A percentile compares a stretch with the other conserved stretches of the same genome.
phyloP scores from a whole-genome alignment of 1,140 invertebrate species.

The Cydia amplana region DNA sequence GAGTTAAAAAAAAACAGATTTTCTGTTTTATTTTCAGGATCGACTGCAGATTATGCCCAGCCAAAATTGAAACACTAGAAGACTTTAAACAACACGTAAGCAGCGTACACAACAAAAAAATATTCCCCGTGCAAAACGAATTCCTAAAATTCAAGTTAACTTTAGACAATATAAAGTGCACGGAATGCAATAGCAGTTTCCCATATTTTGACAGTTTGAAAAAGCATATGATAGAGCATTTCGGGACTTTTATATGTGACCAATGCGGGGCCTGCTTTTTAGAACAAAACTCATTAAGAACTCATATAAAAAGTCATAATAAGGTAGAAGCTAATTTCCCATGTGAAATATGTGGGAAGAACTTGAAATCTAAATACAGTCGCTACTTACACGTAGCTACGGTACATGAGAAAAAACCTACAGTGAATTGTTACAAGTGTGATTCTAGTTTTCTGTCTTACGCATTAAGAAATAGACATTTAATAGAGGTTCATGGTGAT shows the following conservation, averaged over 20 bases:
- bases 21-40: too few relatives aligned
- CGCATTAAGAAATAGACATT: conserved; percentile 59
- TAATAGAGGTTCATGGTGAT: conserved; percentile 68
- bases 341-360: conserved; percentile 68
- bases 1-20: too few relatives aligned
- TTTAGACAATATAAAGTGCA: conserved; percentile 46
- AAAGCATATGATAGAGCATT: conserved; percentile 71
- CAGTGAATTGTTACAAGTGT: conserved; percentile 68
- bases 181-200: conserved; percentile 51
- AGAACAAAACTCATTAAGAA: conserved; percentile 56
- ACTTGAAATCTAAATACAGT: conserved; percentile 68
- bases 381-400: conserved; percentile 60
- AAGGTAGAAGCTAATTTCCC: conserved; percentile 63
- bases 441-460: conserved; percentile 66
- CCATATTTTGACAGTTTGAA: conserved; percentile 65
- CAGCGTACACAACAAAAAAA: conserved; percentile 44
- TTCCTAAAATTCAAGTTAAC: conserved; percentile 53
- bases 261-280: conserved; percentile 67
- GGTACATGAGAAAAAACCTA: conserved; percentile 66
- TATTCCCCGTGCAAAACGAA: conserved; percentile 48
- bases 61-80: conserved; percentile 64
- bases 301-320: conserved; percentile 63
- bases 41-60: conserved; percentile 61
- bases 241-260: conserved; percentile 68
- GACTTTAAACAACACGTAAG: conserved; percentile 57